Evolutionary conservation across 2,797 vertebrate genomes (phyloP).

Genomic region (Paramormyrops hopkinsi): DNA sequence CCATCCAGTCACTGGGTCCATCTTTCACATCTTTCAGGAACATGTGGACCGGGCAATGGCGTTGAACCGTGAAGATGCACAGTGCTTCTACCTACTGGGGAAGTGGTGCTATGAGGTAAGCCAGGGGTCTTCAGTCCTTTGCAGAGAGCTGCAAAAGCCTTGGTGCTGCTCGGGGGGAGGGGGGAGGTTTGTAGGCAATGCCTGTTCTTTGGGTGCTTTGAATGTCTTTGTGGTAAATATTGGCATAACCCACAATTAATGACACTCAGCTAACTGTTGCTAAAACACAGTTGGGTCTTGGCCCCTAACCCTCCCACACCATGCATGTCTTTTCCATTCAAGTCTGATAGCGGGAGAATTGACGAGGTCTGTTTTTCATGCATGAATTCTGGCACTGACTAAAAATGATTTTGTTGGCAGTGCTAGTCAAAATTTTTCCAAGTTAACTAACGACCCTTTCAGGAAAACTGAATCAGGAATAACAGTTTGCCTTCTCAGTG

Average conservation of each 20-base stretch:
- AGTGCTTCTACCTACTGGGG: constrained; percentile 64
- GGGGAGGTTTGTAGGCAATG: not conserved
- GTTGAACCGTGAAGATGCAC: constrained; percentile 55
- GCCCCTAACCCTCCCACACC: not conserved
- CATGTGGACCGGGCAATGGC: constrained; percentile 58
- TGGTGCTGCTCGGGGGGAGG: constrained; percentile 26
- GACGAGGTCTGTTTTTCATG: not conserved
- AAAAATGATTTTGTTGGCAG: constrained; percentile 15
- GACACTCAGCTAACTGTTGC: not conserved
- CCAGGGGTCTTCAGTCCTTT: not conserved
- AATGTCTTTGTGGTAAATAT: constrained; percentile 27
- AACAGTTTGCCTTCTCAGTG: not conserved
- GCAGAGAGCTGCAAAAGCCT: not conserved
- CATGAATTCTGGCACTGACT: not conserved
- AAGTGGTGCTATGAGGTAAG: constrained; percentile 66
- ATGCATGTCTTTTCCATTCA: not conserved
- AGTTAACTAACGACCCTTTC: not conserved
- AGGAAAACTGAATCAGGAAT: not conserved
- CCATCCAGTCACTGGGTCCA: not conserved
- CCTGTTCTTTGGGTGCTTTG: constrained; percentile 36
- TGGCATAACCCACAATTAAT: not conserved
- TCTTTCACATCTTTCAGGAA: constrained; percentile 45
- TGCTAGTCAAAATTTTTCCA: not conserved
- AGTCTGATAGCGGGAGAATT: not conserved
- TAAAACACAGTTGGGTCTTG: not conserved